Percentiles rank a stretch among this genome's conserved stretches.
These are phyloP conservation scores for Catocala fraxini DNA, from an alignment of 2,888 invertebrate genomes.

Conservation along the genomic window DNA sequence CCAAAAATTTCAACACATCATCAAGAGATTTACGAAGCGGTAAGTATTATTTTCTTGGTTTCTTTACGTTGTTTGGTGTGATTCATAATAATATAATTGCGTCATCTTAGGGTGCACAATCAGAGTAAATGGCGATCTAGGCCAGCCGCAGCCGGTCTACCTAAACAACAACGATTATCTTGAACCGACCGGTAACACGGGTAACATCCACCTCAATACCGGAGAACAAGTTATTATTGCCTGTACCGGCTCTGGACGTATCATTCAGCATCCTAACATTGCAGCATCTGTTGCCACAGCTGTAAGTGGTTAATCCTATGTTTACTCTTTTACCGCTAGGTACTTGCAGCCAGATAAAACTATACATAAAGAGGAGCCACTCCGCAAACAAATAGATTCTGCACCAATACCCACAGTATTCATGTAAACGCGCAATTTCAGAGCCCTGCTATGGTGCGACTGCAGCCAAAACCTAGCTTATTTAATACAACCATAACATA, in stretches of 20 bases:
- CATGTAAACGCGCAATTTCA: too few species aligned
- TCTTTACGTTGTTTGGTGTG: too few species aligned
- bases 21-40: constrained; percentile 55
- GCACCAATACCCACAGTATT: too few species aligned
- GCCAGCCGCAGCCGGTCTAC: constrained; percentile 88
- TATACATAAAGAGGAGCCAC: too few species aligned
- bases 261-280: constrained; percentile 71
- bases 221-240: constrained; percentile 71
- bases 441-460: too few species aligned
- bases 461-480: too few species aligned
- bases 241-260: constrained; percentile 71
- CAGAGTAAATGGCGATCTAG: constrained; percentile 82
- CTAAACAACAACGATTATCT: constrained; percentile 75
- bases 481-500: too few species aligned
- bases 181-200: constrained; percentile 70
- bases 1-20: constrained; percentile 56
- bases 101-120: constrained; percentile 46
- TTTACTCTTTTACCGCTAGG: too few species aligned
- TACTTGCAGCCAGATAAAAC: too few species aligned
- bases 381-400: too few species aligned
- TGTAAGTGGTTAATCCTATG: constrained; percentile 54
- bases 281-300: constrained; percentile 58
- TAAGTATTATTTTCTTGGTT: constrained; percentile 42
- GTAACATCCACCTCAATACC: constrained; percentile 63
- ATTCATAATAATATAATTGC: too few species aligned